Evolutionary conservation across 2,797 vertebrate genomes (phyloP), one percentile per base, ranked within the genome.

Genomic region (Gymnothorax javanicus): DNA sequence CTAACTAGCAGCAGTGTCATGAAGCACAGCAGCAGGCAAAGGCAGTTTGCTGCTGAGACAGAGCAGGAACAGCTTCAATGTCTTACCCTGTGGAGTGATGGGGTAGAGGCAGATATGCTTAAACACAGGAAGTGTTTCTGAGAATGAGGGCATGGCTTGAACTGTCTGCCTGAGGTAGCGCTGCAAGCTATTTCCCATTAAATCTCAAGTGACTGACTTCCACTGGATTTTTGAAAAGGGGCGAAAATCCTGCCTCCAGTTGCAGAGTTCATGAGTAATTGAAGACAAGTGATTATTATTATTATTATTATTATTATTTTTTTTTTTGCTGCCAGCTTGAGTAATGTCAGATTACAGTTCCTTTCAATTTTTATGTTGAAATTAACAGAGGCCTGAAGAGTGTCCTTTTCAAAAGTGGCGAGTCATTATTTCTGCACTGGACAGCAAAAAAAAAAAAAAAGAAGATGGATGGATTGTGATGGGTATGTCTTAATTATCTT

Each of bases 241-340:
- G 86, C 86, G 13, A 89, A 27, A 85, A 87, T 83, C 58, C 85
- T 71, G 58, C 62, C 87, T 60, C 86, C 43, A 88, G 57, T 88
- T 87, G 60, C 82, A 84, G 71, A 85, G 83, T 25, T 82, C 23
- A 52, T 91, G 58, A 90, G 90, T 91, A 90, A 90, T 89, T 79
- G 86, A 90, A 84, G 33, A 43, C 60, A 52, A 85, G 88, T 87
- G 9, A 88, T 89, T 84, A n/a, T n/a, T n/a, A n/a, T n/a, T n/a
- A n/a, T n/a, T n/a, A n/a, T n/a, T n/a, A n/a, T n/a, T n/a, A n/a
- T n/a, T n/a, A n/a, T n/a, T n/a, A 1, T 43, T 43, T 43, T 43
- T 43, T 43, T 43, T 89, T 56, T 86, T 59, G 84, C 85, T 87
- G 85, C 84, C 75, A 86, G 81, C 57, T 83, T 73, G 86, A 81